Evolutionary conservation across 30 jellyfish, hydroid and myxozoan genomes (phyloP).

Genomic region (Aurelia sp.): DNA sequence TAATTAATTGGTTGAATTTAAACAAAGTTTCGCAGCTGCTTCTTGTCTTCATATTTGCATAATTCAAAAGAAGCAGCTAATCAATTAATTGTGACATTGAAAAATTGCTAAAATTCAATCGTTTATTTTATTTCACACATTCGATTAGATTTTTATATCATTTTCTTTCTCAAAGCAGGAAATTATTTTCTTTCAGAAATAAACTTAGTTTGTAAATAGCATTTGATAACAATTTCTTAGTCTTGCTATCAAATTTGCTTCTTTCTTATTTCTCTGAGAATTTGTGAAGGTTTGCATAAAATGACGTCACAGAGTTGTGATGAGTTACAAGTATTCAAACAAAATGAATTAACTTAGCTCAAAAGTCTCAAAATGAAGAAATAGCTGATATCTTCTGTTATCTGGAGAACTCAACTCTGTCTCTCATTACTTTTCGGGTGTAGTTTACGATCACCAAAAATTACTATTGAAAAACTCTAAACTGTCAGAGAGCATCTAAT

Average conservation of each 20-base stretch:
- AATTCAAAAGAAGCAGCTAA: conserved; percentile 14
- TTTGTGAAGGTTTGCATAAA: too few relatives aligned
- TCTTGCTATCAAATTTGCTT: background rate
- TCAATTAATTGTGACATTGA: conserved; percentile 19
- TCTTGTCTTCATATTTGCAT: background rate
- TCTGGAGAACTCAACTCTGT: too few relatives aligned
- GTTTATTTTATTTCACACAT: conserved; percentile 4
- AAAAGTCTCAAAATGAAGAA: too few relatives aligned
- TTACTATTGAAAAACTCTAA: too few relatives aligned
- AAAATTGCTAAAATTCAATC: background rate
- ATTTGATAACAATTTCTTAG: background rate
- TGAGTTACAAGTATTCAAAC: too few relatives aligned
- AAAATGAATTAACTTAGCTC: too few relatives aligned
- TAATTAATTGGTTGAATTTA: background rate
- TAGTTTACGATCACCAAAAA: too few relatives aligned
- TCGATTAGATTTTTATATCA: background rate
- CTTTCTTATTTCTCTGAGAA: background rate
- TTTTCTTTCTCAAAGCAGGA: conserved; percentile 26
- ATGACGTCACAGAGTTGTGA: too few relatives aligned
- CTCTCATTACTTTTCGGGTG: too few relatives aligned
- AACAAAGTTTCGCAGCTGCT: conserved; percentile 32
- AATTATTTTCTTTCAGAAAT: background rate
- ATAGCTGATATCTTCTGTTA: too few relatives aligned
- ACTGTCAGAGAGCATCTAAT: too few relatives aligned
- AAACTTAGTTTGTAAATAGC: conserved; percentile 19